Conservation (phyloP, 2,888 invertebrate genomes). For the Clistopyga incitator region DNA sequence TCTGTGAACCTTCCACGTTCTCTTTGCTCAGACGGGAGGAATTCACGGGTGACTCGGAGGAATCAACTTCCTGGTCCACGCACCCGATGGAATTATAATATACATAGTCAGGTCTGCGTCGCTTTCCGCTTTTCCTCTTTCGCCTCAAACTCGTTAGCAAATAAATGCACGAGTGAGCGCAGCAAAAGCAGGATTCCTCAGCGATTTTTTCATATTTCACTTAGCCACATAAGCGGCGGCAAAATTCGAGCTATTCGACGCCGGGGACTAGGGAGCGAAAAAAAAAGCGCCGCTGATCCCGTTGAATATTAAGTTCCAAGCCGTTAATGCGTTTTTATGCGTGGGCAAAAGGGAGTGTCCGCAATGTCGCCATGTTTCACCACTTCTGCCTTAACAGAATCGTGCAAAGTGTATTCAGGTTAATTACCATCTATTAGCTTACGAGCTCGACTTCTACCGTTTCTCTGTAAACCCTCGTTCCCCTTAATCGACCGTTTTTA, state of each 20-base stretch:
- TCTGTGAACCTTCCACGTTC: neutral
- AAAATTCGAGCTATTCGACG: conserved; percentile 32
- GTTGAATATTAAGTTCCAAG: conserved; percentile 59
- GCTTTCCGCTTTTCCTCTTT: conserved; percentile 13
- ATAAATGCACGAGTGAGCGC: conserved; percentile 44
- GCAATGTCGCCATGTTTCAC: conserved; percentile 56
- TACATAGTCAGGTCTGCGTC: conserved; percentile 26
- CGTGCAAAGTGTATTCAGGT: conserved; percentile 69
- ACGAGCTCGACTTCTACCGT: conserved; percentile 21
- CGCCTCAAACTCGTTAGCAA: conserved; percentile 54
- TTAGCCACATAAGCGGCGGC: neutral
- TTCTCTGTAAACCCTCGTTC: conserved; percentile 23
- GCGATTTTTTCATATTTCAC: conserved; percentile 29
- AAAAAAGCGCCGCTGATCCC: too few relatives aligned
- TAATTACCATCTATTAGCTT: conserved; percentile 70
- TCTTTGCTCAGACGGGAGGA: conserved; percentile 47
- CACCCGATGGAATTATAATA: conserved; percentile 46
- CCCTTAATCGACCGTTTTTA: conserved; percentile 59
- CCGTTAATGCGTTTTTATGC: conserved; percentile 66
- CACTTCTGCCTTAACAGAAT: conserved; percentile 60
- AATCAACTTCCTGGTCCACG: conserved; percentile 56
- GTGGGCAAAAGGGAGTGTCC: conserved; percentile 68
- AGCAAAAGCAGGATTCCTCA: conserved; percentile 26
- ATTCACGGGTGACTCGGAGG: conserved; percentile 51
- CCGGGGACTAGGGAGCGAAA: conserved; percentile 3